phyloP scores from a whole-genome alignment of 2,888 invertebrate species.

The Arctia plantaginis region DNA sequence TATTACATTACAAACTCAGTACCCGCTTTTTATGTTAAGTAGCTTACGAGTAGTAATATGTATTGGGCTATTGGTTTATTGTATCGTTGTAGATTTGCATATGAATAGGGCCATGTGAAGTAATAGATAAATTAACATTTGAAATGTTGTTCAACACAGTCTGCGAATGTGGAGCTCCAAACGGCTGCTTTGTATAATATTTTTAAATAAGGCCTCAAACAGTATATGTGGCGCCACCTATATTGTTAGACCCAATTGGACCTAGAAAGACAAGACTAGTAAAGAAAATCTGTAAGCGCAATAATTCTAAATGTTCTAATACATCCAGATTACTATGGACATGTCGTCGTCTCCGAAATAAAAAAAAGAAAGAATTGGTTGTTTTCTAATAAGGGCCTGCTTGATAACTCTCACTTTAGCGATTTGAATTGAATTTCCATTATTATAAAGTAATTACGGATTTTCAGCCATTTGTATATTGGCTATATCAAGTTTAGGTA shows the following conservation, averaged over 20 bases:
- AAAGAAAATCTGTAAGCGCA: not conserved
- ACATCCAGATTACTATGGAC: no score
- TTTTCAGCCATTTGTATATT: no score
- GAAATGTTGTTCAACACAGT: slow-evolving; percentile 50
- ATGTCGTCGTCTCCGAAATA: not conserved
- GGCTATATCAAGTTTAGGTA: no score
- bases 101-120: slow-evolving; percentile 57
- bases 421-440: no score
- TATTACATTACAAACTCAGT: slow-evolving; percentile 63
- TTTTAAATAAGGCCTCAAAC: not conserved
- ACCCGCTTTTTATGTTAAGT: slow-evolving; percentile 75
- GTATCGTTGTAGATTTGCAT: slow-evolving; percentile 66
- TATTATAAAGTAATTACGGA: no score
- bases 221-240: no score
- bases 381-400: not conserved
- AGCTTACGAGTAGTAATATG: slow-evolving; percentile 64
- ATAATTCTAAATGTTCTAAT: not conserved
- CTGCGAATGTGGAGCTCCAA: slow-evolving; percentile 35
- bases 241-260: not conserved
- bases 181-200: slow-evolving; percentile 26
- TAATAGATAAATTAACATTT: slow-evolving; percentile 60
- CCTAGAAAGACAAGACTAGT: not conserved
- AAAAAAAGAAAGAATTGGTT: not conserved
- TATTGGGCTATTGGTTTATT: slow-evolving; percentile 57
- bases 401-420: not conserved